Evolutionary conservation across 2,797 vertebrate genomes (phyloP), one percentile per base, ranked within the genome.

Genomic region (Chaenodraco wilsoni): DNA sequence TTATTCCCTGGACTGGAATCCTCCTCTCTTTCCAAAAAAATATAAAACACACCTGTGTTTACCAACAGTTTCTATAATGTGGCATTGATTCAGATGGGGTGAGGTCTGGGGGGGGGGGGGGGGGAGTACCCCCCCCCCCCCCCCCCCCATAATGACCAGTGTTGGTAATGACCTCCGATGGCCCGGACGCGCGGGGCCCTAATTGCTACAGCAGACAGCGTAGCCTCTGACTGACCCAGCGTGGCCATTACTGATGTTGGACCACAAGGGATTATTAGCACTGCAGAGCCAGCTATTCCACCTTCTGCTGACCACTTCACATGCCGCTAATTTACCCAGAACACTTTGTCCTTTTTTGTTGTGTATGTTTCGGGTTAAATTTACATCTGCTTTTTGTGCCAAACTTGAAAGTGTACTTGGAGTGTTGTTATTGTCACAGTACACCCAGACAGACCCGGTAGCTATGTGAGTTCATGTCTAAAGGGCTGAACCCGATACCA

Each of bases 161-260:
- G 74, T 90, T 65, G 88, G 82, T 93, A 93, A 94, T 91, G 90
- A 92, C 91, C 93, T 82, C 83, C 82, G 74, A 74, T 84, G 79
- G 84, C 90, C 86, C 37, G 76, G 82, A 88, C 89, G 85, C 83
- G 84, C 72, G 54, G 68, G 74, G 68, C 62, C 82, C 79, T 93
- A 90, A 93, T 93, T 92, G 92, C 85, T 61, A 40, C 68, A 84
- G 83, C 92, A 94, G 90, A 92, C 92, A 51, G 84, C 44, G 48
- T 91, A 86, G 88, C 92, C 92, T 79, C 84, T 55, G 72, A 65
- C 83, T 94, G 92, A 94, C 93, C 94, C 80, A 41, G 71, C 83
- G 49, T 52, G 13, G 3, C 78, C 67, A 84, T 88, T 86, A 87
- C 80, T 74, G 69, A 82, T 74, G 72, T 49, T 84, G 56, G 67